phyloP scores from a whole-genome alignment of 2,888 invertebrate genomes.

The Platerodrilus igneus region DNA sequence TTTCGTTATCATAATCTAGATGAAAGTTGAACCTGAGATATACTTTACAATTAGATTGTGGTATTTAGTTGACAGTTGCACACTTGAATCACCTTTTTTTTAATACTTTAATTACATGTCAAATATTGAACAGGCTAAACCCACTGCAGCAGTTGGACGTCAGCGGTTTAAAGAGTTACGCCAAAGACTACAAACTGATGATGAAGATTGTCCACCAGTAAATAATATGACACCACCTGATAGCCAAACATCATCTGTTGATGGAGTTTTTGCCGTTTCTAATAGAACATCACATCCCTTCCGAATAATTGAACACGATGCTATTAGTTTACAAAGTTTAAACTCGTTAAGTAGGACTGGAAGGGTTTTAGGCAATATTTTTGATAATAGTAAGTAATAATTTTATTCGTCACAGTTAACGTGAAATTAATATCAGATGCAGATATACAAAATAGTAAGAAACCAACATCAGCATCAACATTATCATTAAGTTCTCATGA shows the following conservation, averaged over 20 bases:
- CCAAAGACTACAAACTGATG: slow-evolving; percentile 82
- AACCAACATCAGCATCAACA: slow-evolving; percentile 40
- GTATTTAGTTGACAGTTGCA: too few relatives aligned
- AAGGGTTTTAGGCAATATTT: slow-evolving; percentile 64
- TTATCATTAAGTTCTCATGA: slow-evolving; percentile 44
- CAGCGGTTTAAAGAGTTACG: slow-evolving; percentile 79
- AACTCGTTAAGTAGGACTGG: slow-evolving; percentile 82
- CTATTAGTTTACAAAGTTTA: slow-evolving; percentile 83
- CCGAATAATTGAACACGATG: slow-evolving; percentile 81
- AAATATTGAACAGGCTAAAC: slow-evolving; percentile 28
- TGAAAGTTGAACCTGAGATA: too few relatives aligned
- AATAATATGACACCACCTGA: slow-evolving; percentile 62
- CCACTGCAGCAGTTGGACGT: slow-evolving; percentile 51
- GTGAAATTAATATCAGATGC: slow-evolving; percentile 2
- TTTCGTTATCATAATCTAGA: background rate
- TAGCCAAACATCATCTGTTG: slow-evolving; percentile 73
- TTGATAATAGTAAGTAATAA: slow-evolving; percentile 25
- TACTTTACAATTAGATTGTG: too few relatives aligned
- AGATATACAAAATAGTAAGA: slow-evolving; percentile 32
- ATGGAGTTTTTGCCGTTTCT: slow-evolving; percentile 66
- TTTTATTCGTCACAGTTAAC: background rate
- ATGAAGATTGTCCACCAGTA: slow-evolving; percentile 66
- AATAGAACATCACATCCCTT: slow-evolving; percentile 70
- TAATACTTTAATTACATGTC: too few relatives aligned
- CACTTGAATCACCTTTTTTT: too few relatives aligned